Conservation (phyloP, 2,888 invertebrate genomes). For the Balanococcus diminutus region DNA sequence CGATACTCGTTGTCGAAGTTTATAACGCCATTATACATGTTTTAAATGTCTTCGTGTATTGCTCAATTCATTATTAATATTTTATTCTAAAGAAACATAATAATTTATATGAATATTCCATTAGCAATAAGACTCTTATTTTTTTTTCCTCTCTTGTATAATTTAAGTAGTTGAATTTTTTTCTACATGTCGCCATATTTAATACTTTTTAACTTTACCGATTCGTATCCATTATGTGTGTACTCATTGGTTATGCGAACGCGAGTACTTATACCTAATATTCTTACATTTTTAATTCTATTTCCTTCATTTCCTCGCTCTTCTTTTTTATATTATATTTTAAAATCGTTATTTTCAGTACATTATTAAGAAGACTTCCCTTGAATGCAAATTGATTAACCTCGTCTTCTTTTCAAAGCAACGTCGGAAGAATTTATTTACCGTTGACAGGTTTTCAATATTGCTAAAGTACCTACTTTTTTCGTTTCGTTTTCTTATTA, state of each 20-base stretch:
- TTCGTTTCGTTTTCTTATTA: neutral
- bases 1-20: neutral
- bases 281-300: neutral
- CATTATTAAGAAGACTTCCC: slow-evolving; percentile 22
- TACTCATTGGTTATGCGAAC: neutral
- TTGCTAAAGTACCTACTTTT: neutral
- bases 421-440: slow-evolving; percentile 1
- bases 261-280: neutral
- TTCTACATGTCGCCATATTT: neutral
- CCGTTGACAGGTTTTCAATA: neutral
- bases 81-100: neutral
- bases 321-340: neutral
- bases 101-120: slow-evolving; percentile 9
- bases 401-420: neutral
- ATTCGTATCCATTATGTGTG: neutral
- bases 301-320: neutral
- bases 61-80: neutral
- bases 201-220: neutral
- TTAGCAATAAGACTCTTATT: neutral
- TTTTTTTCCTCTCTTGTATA: neutral
- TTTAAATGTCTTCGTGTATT: slow-evolving; percentile 9
- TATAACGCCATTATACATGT: neutral
- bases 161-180: slow-evolving; percentile 1
- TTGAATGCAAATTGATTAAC: slow-evolving; percentile 34
- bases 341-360: slow-evolving; percentile 21